Percentiles rank a stretch among this genome's conserved stretches.
These are phyloP conservation scores for Poeciliopsis presidionis DNA, from an alignment of 2,797 vertebrate genomes.

Conservation along the genomic window DNA sequence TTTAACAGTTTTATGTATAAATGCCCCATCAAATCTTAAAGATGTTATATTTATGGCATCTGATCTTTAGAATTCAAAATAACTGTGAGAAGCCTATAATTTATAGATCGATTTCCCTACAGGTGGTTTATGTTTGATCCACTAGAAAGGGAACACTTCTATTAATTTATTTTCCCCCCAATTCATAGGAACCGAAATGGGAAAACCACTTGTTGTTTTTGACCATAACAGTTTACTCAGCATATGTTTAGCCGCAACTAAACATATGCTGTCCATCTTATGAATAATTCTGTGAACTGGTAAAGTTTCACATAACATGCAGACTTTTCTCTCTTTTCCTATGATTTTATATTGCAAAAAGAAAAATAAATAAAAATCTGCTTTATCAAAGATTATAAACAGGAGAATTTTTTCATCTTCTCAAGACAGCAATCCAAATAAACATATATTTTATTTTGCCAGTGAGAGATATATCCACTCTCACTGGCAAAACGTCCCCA, in stretches of 20 bases:
- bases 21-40: background rate
- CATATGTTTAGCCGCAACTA: slow-evolving; percentile 82
- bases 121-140: background rate
- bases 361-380: background rate
- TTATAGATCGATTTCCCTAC: background rate
- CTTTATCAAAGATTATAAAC: background rate
- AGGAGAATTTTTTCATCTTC: background rate
- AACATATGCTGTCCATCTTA: background rate
- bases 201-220: slow-evolving; percentile 81
- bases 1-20: background rate
- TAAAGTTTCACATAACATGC: background rate
- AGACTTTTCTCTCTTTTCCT: background rate
- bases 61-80: background rate
- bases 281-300: background rate
- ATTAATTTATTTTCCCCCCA: background rate
- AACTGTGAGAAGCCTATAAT: background rate
- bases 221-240: slow-evolving; percentile 83
- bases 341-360: background rate
- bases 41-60: background rate
- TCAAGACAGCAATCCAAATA: background rate
- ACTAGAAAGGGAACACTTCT: background rate
- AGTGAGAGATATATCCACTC: too few relatives aligned
- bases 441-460: background rate
- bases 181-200: slow-evolving; percentile 25
- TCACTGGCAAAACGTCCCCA: too few relatives aligned